A percentile compares a stretch with the other conserved stretches of the same genome.
phyloP scores from a whole-genome alignment of 1,140 invertebrate genomes.

The Aphelinus atriplicis region DNA sequence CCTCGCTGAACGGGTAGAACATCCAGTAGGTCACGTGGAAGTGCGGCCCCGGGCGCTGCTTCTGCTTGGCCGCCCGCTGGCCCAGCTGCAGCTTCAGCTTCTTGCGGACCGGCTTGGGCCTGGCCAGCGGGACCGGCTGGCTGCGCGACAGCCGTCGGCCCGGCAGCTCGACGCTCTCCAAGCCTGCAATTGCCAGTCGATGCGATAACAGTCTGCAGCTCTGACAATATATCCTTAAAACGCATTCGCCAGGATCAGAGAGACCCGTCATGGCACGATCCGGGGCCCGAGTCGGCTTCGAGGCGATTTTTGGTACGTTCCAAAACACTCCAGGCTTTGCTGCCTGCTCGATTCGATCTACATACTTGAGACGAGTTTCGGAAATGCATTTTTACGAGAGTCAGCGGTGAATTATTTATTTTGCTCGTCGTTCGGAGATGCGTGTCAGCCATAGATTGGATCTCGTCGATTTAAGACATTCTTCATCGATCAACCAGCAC shows the following conservation, averaged over 20 bases:
- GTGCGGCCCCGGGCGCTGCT: slow-evolving; percentile 44
- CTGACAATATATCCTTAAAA: neutral
- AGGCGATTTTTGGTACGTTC: neutral
- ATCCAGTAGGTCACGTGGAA: slow-evolving; percentile 77
- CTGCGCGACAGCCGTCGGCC: neutral
- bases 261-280: neutral
- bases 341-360: too few relatives aligned
- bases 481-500: too few relatives aligned
- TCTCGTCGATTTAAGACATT: too few relatives aligned
- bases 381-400: too few relatives aligned
- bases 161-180: neutral
- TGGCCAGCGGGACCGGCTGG: neutral
- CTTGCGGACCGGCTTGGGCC: neutral
- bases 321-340: too few relatives aligned
- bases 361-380: too few relatives aligned
- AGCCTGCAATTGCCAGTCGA: neutral
- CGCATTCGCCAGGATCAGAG: neutral
- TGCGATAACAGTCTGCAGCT: too few relatives aligned
- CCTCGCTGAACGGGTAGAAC: slow-evolving; percentile 75
- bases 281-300: neutral
- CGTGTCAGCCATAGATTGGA: too few relatives aligned
- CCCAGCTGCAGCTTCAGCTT: neutral
- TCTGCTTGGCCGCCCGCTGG: neutral
- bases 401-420: too few relatives aligned
- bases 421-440: too few relatives aligned